Percentiles rank a stretch among this genome's conserved stretches.
Conservation (phyloP, 2,113 vertebrate species). For the Taxidea taxus region DNA sequence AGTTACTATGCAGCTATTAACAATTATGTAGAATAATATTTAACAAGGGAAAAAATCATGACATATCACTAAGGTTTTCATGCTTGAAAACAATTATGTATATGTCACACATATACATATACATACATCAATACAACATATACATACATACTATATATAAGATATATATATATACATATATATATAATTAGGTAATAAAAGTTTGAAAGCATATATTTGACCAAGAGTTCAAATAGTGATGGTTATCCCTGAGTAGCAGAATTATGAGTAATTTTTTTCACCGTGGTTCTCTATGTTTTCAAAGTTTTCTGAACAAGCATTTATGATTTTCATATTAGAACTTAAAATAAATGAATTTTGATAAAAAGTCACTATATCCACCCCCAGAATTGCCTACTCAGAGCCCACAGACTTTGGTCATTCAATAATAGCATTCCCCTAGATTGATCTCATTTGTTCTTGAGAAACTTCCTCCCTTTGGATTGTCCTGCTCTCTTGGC, state of each 20-base stretch:
- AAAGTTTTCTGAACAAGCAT: neutral
- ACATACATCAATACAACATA: neutral
- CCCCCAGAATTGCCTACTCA: neutral
- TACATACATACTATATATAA: neutral
- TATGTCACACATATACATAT: neutral
- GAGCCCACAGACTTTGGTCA: neutral
- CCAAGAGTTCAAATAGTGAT: neutral
- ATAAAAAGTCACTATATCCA: neutral
- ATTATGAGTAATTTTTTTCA: neutral
- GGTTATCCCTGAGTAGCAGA: neutral
- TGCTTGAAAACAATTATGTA: neutral
- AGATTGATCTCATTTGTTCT: neutral
- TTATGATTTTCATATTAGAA: neutral
- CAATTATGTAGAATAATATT: neutral
- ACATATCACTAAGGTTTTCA: neutral
- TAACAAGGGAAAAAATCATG: neutral
- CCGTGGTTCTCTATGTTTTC: neutral
- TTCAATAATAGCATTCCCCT: neutral
- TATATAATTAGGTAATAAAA: neutral
- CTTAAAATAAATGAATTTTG: neutral
- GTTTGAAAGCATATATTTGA: neutral
- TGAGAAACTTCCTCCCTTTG: neutral
- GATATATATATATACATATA: neutral
- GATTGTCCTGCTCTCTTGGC: neutral
- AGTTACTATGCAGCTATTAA: neutral